These are phyloP conservation scores for Hapalemur alaotrensis DNA, from an alignment of 2,797 vertebrate genomes.

Conservation along the genomic window DNA sequence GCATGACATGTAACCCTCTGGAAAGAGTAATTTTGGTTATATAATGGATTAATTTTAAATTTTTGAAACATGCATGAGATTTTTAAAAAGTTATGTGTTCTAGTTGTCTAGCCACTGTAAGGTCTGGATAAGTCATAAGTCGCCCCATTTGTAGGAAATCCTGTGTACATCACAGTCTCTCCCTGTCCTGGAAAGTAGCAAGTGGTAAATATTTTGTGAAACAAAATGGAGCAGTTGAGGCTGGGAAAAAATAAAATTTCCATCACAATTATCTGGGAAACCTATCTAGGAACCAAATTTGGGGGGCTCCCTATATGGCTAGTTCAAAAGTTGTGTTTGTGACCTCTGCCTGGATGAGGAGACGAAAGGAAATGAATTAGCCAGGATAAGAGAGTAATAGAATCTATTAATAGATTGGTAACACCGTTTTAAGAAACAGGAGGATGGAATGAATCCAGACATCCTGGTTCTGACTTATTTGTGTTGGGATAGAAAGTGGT, in stretches of 20 bases:
- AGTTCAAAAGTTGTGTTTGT: fast-evolving
- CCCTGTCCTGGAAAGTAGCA: not conserved
- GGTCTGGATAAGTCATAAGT: not conserved
- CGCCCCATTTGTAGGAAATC: not conserved
- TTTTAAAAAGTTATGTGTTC: not conserved
- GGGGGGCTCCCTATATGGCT: not conserved
- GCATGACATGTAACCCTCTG: not conserved
- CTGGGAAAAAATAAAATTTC: not conserved
- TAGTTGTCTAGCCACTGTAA: not conserved
- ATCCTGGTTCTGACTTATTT: not conserved
- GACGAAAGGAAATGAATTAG: fast-evolving
- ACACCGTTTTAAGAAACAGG: no score
- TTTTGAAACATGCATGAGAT: not conserved
- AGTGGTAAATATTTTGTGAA: not conserved
- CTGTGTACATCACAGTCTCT: fast-evolving
- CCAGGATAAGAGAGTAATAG: no score
- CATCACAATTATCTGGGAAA: not conserved
- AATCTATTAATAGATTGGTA: not conserved
- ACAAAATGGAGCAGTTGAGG: not conserved
- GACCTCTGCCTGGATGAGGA: not conserved
- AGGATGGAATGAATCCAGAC: no score
- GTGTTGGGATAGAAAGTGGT: not conserved
- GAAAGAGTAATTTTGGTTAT: not conserved
- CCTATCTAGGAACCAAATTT: not conserved
- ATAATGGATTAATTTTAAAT: not conserved